These are phyloP conservation scores for Anas acuta DNA, from an alignment of 2,797 vertebrate genomes.

Conservation along the genomic window DNA sequence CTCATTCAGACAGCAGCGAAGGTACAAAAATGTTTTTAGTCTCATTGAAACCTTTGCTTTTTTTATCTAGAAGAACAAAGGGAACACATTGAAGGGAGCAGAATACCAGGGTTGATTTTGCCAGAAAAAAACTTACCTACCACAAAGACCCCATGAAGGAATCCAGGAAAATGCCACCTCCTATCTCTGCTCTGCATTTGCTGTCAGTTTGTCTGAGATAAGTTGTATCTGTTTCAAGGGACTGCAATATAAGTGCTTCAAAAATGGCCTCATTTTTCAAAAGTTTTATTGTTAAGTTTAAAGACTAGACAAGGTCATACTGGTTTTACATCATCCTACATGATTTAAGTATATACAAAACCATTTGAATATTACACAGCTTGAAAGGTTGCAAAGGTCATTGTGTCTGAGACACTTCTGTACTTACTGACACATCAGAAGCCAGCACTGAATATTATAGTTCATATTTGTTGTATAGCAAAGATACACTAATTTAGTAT, in stretches of 20 bases:
- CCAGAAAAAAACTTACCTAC: conserved; percentile 10
- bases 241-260: conserved; percentile 58
- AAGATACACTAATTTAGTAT: conserved; percentile 77
- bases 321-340: conserved; percentile 83
- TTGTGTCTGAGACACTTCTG: conserved; percentile 75
- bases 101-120: not conserved
- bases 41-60: not conserved
- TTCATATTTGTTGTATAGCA: conserved; percentile 73
- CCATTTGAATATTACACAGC: conserved; percentile 80
- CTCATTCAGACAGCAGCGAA: not conserved
- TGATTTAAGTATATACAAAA: conserved; percentile 85
- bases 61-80: conserved; percentile 30
- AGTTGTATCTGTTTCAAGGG: conserved; percentile 3
- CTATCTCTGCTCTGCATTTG: not conserved
- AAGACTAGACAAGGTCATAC: conserved; percentile 85
- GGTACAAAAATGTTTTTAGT: not conserved
- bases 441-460: conserved; percentile 75
- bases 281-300: conserved; percentile 87
- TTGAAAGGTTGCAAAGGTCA: conserved; percentile 81
- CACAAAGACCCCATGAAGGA: not conserved
- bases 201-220: not conserved
- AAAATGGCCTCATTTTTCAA: conserved; percentile 77
- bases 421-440: conserved; percentile 76
- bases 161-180: not conserved
- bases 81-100: not conserved